Evolutionary conservation across 2,113 vertebrate genomes (phyloP).

Genomic region (Phalacrocorax aristotelis): DNA sequence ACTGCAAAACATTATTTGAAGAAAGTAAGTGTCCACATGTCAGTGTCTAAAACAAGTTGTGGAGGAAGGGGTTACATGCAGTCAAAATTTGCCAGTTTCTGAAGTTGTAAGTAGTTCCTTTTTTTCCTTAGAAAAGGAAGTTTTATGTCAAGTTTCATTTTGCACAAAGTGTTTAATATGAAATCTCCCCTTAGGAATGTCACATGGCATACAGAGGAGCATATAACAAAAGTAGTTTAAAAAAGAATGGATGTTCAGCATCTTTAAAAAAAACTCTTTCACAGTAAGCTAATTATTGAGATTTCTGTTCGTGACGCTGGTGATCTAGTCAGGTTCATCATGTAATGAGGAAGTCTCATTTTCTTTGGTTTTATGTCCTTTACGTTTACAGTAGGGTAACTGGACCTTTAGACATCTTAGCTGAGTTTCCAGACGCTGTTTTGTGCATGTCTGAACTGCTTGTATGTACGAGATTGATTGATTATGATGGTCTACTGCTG

Average conservation of each 20-base stretch:
- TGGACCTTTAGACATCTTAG: conserved; percentile 30
- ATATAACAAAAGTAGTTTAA: neutral
- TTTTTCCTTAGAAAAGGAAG: neutral
- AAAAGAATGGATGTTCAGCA: neutral
- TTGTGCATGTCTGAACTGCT: conserved; percentile 73
- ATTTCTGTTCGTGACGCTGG: neutral
- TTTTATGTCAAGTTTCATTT: neutral
- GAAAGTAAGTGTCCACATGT: neutral
- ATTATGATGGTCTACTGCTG: conserved; percentile 73
- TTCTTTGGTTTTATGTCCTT: neutral
- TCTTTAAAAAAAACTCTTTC: neutral
- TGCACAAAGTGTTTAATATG: neutral
- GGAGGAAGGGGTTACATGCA: neutral
- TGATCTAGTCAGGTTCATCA: neutral
- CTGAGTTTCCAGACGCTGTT: conserved; percentile 23
- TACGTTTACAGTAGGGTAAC: conserved; percentile 5
- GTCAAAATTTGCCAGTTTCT: neutral
- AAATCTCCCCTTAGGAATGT: neutral
- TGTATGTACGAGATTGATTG: conserved; percentile 60
- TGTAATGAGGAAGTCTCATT: neutral
- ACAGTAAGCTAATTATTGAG: neutral
- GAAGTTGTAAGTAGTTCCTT: neutral
- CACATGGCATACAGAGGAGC: neutral
- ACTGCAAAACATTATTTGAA: neutral
- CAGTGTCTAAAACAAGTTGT: neutral